phyloP scores from a whole-genome alignment of 2,113 vertebrate genomes.

The Anoplopoma fimbria region DNA sequence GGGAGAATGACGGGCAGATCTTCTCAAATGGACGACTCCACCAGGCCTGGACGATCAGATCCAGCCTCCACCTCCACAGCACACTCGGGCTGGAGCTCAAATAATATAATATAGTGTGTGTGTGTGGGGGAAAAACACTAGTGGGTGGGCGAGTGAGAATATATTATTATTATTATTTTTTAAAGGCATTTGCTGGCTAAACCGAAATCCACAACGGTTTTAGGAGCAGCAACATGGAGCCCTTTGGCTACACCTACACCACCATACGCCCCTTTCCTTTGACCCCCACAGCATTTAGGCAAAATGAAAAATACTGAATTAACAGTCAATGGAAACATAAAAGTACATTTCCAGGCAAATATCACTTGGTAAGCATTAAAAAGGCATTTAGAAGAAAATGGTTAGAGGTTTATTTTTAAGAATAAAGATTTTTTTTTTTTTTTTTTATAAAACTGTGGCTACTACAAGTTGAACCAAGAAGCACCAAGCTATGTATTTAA shows the following conservation, averaged over 20 bases:
- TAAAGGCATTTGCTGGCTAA: slow-evolving; percentile 21
- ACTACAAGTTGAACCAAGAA: slow-evolving; percentile 36
- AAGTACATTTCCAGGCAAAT: neutral
- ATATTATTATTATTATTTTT: no score
- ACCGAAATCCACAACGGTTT: slow-evolving; percentile 44
- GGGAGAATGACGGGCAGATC: slow-evolving; percentile 75
- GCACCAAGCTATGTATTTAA: neutral
- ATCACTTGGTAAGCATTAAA: neutral
- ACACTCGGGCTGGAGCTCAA: slow-evolving; percentile 9
- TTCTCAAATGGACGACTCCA: slow-evolving; percentile 83
- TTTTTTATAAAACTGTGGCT: neutral
- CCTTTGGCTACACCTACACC: no score
- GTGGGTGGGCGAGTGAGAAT: neutral
- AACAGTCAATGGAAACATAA: neutral
- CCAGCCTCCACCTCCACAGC: slow-evolving; percentile 42
- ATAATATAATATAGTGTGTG: neutral
- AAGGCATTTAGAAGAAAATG: slow-evolving; percentile 17
- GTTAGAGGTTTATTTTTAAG: neutral
- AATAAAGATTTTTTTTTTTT: no score
- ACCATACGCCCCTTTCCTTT: slow-evolving; percentile 71
- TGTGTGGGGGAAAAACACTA: neutral
- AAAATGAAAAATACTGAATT: slow-evolving; percentile 10
- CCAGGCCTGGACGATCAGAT: slow-evolving; percentile 67
- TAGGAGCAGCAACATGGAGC: no score
- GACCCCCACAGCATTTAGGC: slow-evolving; percentile 56